Percentiles rank a stretch among this genome's conserved stretches.
phyloP scores from a whole-genome alignment of 2,888 invertebrate species.

The Phymatocera aterrima region DNA sequence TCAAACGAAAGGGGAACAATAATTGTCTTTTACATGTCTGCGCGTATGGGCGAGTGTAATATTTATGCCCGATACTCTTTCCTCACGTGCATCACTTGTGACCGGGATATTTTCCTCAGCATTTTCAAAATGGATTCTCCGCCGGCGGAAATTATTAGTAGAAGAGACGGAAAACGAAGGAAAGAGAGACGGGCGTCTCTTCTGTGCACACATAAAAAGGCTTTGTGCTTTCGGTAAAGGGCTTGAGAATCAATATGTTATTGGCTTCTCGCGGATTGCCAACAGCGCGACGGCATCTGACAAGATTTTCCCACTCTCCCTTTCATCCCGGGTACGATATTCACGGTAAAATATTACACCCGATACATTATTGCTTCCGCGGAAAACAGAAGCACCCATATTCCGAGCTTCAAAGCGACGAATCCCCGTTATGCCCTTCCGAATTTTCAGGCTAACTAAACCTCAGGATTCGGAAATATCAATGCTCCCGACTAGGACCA shows the following conservation, averaged over 20 bases:
- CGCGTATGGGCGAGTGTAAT: neutral
- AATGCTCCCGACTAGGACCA: neutral
- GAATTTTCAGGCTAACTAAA: neutral
- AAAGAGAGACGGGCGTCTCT: too few species aligned
- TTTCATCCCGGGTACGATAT: neutral
- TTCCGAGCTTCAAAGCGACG: too few species aligned
- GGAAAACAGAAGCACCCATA: too few species aligned
- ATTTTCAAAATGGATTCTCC: too few species aligned
- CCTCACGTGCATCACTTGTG: too few species aligned
- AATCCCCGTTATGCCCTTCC: too few species aligned
- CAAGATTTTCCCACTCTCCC: slow-evolving; percentile 7
- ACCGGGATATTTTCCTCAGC: too few species aligned
- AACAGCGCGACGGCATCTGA: neutral
- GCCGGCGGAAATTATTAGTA: too few species aligned
- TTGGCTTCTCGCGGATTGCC: slow-evolving; percentile 8
- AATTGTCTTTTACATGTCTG: neutral
- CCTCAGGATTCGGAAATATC: neutral
- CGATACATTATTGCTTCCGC: too few species aligned
- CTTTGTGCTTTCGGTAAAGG: neutral
- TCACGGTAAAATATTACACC: neutral
- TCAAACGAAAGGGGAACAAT: neutral
- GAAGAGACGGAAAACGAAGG: too few species aligned
- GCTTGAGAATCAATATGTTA: slow-evolving; percentile 15
- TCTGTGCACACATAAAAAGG: neutral
- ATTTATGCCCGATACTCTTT: too few species aligned